Conservation (phyloP, 2,888 invertebrate species). For the Allygus modestus region DNA sequence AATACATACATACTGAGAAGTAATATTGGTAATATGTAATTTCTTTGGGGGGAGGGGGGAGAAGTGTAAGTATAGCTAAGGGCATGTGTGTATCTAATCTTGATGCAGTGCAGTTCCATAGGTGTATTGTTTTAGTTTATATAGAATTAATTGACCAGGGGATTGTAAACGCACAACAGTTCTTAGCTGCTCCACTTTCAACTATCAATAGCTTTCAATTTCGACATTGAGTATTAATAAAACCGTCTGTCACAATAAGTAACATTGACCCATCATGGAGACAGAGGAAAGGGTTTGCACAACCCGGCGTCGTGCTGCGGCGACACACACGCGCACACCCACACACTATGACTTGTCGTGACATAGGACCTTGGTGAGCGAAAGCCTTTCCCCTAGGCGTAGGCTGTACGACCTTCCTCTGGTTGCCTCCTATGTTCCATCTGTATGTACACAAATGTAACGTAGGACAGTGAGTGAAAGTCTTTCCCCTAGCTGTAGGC, state of each 20-base stretch:
- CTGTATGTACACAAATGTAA: no score
- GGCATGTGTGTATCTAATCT: no score
- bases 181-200: not conserved
- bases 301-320: not conserved
- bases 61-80: no score
- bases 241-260: not conserved
- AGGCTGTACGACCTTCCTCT: not conserved
- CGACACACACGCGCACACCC: not conserved
- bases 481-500: no score
- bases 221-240: not conserved
- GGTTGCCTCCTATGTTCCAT: no score
- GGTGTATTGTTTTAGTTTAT: no score
- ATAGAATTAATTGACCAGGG: no score
- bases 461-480: no score
- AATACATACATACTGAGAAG: no score
- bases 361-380: not conserved
- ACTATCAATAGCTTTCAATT: not conserved
- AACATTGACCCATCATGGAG: conserved; percentile 10
- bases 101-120: no score
- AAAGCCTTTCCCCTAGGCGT: conserved; percentile 1
- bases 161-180: not conserved
- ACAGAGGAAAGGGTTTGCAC: not conserved
- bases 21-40: no score
- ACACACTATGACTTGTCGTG: not conserved
- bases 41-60: no score